These are phyloP conservation scores for Grapholita molesta DNA, from an alignment of 1,140 invertebrate genomes.

Conservation along the genomic window DNA sequence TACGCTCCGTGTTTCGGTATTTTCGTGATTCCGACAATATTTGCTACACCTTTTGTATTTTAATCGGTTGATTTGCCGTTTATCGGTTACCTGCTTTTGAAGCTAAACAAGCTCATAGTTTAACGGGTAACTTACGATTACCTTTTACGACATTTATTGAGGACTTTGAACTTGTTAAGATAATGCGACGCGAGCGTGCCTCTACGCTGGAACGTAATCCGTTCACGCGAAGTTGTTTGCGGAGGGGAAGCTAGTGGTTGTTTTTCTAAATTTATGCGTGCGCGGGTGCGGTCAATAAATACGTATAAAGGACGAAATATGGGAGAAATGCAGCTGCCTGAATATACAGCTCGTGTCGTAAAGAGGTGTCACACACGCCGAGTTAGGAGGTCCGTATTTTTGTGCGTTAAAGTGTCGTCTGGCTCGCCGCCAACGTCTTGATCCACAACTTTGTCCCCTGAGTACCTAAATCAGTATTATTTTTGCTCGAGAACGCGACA, in stretches of 20 bases:
- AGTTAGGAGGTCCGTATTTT: conserved; percentile 7
- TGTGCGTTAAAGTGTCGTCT: conserved; percentile 34
- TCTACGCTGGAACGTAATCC: neutral
- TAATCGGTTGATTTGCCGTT: conserved; percentile 16
- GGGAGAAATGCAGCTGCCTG: conserved; percentile 2
- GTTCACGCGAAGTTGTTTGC: conserved; percentile 6
- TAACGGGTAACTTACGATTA: neutral
- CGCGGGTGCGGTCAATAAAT: conserved; percentile 12
- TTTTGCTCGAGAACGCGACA: conserved; percentile 28
- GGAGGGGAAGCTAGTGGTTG: neutral
- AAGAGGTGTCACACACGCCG: neutral
- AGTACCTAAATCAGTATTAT: conserved; percentile 42
- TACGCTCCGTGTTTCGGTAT: conserved; percentile 23
- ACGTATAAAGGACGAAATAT: conserved; percentile 4
- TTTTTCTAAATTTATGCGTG: conserved; percentile 15
- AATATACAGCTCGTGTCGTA: neutral
- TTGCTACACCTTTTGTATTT: conserved; percentile 13
- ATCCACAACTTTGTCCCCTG: conserved; percentile 22
- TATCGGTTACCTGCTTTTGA: conserved; percentile 15
- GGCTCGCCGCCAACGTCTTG: conserved; percentile 38
- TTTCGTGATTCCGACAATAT: conserved; percentile 17
- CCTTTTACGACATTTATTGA: conserved; percentile 2
- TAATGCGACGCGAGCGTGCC: conserved; percentile 1
- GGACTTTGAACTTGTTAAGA: neutral
- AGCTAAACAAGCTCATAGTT: neutral